Evolutionary conservation across 1,140 invertebrate genomes (phyloP), one percentile per base, ranked within the genome.

Genomic region (Anoplolepis gracilipes): DNA sequence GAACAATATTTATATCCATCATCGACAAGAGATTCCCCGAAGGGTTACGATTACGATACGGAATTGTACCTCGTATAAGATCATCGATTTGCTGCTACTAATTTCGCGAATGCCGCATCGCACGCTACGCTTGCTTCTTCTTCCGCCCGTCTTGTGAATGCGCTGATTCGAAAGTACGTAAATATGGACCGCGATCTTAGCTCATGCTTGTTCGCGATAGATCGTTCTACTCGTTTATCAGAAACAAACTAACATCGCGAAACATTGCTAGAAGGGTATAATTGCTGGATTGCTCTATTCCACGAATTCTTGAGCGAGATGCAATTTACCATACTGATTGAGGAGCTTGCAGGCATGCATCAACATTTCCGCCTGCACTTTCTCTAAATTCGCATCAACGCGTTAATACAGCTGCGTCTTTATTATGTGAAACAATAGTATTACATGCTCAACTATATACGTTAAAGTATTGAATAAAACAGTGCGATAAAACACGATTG

Each of bases 61-160:
- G 11, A 69, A 79, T 79, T 79, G 64, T 33, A 55, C 64, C 42
- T 55, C 42, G 62, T 67, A 53, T 11, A 22, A 36, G n/a, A 33
- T 69, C 42, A 53, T 79, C 77, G 46, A 55, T 70, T 79, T 53
- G 42, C 22, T 36, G 42, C 62, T 69, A 79, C 30, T 69, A 79
- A 30, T 79, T 69, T 79, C 46, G 64, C 64, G 64, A 69, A 70
- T 53, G 33, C 77, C 42, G 77, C 77, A 25, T 79, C 77, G n/a
- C n/a, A 55, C 33, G 64, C 64, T 57, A 55, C 10, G 46, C 10
- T 25, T 30, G 39, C 57, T 13, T 77, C 62, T 64, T 77, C 19
- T 64, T 25, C 39, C 61, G 28, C 16, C 42, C 42, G 33, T 22
- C 16, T 62, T 10, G 13, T 13, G 53, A 78, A 78, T 8, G 13